Conservation (phyloP, 2,888 invertebrate species). For the Lithosia quadra region DNA sequence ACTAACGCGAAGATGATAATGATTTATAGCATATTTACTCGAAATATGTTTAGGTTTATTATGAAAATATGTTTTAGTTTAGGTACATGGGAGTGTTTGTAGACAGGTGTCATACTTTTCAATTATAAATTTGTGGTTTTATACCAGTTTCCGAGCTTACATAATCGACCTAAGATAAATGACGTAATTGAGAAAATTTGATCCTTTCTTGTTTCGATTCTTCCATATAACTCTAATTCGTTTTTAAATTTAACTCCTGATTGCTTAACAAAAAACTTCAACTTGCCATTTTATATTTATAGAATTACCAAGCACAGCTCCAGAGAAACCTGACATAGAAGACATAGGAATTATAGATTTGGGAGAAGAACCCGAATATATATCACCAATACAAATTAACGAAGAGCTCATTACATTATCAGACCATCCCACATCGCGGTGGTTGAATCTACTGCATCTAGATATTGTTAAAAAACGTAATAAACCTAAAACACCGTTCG, state of each 20-base stretch:
- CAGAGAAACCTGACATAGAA: constrained; percentile 79
- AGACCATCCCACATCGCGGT: constrained; percentile 93
- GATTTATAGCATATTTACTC: neutral
- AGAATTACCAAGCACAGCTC: constrained; percentile 81
- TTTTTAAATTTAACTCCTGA: neutral
- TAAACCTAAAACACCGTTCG: constrained; percentile 94
- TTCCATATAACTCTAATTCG: neutral
- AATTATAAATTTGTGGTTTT: neutral
- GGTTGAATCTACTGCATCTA: constrained; percentile 96
- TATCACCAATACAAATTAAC: constrained; percentile 92
- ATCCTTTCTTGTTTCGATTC: neutral
- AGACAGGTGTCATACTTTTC: no score
- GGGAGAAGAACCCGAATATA: constrained; percentile 87
- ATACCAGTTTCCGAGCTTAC: neutral
- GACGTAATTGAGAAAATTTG: neutral
- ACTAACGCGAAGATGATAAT: no score
- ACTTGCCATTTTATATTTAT: constrained; percentile 10
- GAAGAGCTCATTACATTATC: constrained; percentile 94
- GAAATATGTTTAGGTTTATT: neutral
- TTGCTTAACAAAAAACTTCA: neutral
- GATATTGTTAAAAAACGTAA: constrained; percentile 95
- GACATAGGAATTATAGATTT: constrained; percentile 75
- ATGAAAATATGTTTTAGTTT: neutral
- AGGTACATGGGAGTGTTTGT: no score
- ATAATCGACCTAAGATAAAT: neutral